Base-by-base conservation (phyloP, 2,113 vertebrate genomes). In the Zosterops lateralis region DNA sequence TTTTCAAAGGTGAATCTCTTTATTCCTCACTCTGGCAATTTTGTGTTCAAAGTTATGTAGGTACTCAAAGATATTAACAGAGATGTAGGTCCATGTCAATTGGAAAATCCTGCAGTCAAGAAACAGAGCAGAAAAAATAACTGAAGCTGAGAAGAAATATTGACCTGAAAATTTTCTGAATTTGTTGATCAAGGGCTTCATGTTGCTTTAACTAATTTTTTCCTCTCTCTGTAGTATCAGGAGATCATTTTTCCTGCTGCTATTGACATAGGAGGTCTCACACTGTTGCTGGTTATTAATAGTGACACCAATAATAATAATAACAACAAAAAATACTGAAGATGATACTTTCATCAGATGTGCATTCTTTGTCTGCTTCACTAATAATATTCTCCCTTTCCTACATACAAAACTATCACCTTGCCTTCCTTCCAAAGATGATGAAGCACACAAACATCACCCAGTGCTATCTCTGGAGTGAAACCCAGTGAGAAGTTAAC, bases 11-110 rank as follows among this genome's bases (percentile, higher is more conserved):
- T 28, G 14, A 53, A 53, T 25, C 18, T 72, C 45, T 71, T 68
- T 65, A 57, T 58, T 76, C 12, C 36, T 72, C 38, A 19, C 12
- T 53, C 34, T 36, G 47, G 17, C 19, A 61, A 22, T 8, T 47
- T 2, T 13, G 13, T 21, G 26, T 56, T 71, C 24, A 25, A 45
- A 20, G 13, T 36, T 44, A 21, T 1, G 1, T 10, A 44, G 38
- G 11, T 11, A 36, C 25, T 67, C 28, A 44, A 67, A 82, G 29
- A 26, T 7, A 15, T 36, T 12, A 61, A 19, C 48, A 65, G 40
- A 64, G 26, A 65, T 19, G 17, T 12, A 25, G n/a, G 47, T 47
- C 45, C 4, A 1, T 32, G 58, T 12, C 25, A 9, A 1, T 1
- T 53, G 36, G 17, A 45, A 79, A 84, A 18, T 45, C 5, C 20